Conservation (phyloP, 1,140 invertebrate species). For the Drosophila dunni region DNA sequence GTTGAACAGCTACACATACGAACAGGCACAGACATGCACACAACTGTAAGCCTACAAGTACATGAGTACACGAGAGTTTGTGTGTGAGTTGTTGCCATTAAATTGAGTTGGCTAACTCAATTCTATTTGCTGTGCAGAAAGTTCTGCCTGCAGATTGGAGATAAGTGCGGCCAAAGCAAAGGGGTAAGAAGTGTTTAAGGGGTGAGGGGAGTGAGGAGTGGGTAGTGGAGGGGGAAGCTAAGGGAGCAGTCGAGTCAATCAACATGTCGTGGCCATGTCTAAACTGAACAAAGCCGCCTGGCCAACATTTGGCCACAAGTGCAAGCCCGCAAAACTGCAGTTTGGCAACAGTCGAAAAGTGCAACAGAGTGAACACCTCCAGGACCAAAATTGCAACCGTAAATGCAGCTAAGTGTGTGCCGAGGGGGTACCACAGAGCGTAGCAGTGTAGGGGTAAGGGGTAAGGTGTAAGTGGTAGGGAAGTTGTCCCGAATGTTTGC, state of each 20-base stretch:
- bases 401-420: conserved; percentile 30
- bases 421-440: neutral
- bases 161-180: neutral
- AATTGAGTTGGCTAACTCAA: conserved; percentile 9
- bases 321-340: conserved; percentile 77
- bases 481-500: conserved; percentile 28
- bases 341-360: conserved; percentile 64
- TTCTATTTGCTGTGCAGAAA: neutral
- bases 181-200: neutral
- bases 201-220: neutral
- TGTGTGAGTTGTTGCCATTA: neutral
- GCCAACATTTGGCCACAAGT: conserved; percentile 80
- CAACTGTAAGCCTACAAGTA: neutral
- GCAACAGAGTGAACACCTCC: conserved; percentile 49
- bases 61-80: neutral
- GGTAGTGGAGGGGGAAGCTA: conserved; percentile 1
- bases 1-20: neutral
- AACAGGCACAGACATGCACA: neutral
- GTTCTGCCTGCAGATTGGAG: neutral
- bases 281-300: conserved; percentile 66
- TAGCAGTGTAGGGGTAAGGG: neutral
- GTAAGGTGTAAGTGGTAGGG: neutral
- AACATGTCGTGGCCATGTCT: conserved; percentile 78
- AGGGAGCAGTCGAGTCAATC: conserved; percentile 58
- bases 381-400: conserved; percentile 41